Evolutionary conservation across 2,888 invertebrate genomes (phyloP).

Genomic region (Apamea epomidion): DNA sequence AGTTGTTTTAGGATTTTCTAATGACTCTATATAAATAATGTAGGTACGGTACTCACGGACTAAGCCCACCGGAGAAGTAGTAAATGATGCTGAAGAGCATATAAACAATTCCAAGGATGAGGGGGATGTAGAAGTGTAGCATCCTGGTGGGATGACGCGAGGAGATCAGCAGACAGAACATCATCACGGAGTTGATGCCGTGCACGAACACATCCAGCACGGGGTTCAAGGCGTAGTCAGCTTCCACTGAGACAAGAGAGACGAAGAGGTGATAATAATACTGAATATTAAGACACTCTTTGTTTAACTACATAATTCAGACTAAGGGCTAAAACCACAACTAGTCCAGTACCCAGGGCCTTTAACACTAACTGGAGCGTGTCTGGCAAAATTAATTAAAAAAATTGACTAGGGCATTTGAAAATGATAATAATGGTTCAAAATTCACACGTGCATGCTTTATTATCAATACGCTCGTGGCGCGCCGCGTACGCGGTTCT

Average conservation of each 20-base stretch:
- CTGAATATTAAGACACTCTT: neutral
- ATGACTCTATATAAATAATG: neutral
- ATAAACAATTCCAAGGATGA: constrained; percentile 92
- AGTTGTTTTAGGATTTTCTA: neutral
- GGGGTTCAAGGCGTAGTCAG: constrained; percentile 71
- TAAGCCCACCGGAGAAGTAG: constrained; percentile 93
- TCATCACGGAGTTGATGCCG: constrained; percentile 93
- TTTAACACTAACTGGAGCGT: neutral
- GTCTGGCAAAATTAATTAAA: neutral
- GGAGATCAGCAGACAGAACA: constrained; percentile 93
- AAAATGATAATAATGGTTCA: neutral
- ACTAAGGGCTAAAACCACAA: neutral
- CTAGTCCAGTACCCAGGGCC: neutral
- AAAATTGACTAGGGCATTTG: neutral
- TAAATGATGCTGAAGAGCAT: constrained; percentile 93
- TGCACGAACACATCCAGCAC: constrained; percentile 84
- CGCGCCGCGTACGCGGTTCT: neutral
- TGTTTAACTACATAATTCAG: neutral
- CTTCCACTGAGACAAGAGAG: constrained; percentile 65
- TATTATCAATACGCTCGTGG: neutral
- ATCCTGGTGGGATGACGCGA: constrained; percentile 93
- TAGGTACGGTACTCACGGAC: constrained; percentile 86
- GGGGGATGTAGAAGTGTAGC: constrained; percentile 91
- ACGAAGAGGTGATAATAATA: neutral
- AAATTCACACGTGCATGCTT: neutral